Base-by-base conservation (phyloP, 2,888 invertebrate species). In the Habroteleia sp. region DNA sequence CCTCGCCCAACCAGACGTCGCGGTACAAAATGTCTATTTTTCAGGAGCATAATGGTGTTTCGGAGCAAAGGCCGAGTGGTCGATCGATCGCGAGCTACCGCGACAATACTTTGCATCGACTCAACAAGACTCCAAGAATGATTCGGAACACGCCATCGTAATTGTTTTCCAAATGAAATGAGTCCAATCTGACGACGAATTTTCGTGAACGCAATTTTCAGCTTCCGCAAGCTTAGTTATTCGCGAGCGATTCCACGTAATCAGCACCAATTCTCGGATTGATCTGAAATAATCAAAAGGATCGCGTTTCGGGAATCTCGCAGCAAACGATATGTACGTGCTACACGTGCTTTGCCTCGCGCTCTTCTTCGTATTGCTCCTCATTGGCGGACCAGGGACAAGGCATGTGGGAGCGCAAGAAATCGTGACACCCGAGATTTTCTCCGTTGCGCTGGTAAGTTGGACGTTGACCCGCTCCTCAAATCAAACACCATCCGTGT, bases 361-460 rank as follows among this genome's bases (percentile, higher is more conserved):
- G 23, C 27, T 72, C 50, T 27, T 73, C 69, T 56, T 66, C 27
- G 63, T 52, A 11, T 39, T 39, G 62, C 50, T 42, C 44, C 68
- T 31, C 14, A 44, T 60, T 39, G 31, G 31, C 50, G 73, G 33
- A 46, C 44, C 29, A 23, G 42, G 39, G 10, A 56, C 48, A 11
- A 35, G 17, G 7, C 54, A 48, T 46, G 46, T 20, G 3, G 17
- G 2, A 46, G 60, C 52, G 16, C 33, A 35, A 33, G 50, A 66
- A 54, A 60, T 50, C 52, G 46, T 46, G 17, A 41, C 35, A 56
- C 74, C 76, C 56, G 76, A 58, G 69, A 76, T 76, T 58, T 65
- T 68, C 14, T 33, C 68, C 16, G 44, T 76, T 20, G 46, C 52
- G 17, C 42, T 74, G 68, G 78, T 78, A 69, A 78, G 78, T 76